These are phyloP conservation scores for Capreolus pygargus DNA, from an alignment of 2,113 vertebrate species.

Conservation along the genomic window DNA sequence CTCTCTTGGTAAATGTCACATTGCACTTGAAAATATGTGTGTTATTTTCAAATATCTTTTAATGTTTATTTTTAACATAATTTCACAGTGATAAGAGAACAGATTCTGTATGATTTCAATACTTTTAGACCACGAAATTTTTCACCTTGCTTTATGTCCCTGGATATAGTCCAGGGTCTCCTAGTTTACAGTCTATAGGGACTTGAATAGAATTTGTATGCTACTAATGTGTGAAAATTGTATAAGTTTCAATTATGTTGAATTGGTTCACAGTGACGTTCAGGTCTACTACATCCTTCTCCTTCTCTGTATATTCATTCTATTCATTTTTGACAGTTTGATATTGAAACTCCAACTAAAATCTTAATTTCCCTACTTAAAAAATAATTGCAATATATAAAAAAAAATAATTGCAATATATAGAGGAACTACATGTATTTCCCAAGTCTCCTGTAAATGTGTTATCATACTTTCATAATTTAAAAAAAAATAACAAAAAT, in stretches of 20 bases:
- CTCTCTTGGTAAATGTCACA: background rate
- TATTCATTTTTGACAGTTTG: too few species aligned
- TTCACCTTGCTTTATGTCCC: background rate
- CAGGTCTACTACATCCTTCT: too few species aligned
- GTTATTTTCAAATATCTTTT: background rate
- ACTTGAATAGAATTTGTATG: background rate
- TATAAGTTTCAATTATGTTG: background rate
- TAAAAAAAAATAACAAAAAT: too few species aligned
- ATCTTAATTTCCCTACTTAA: too few species aligned
- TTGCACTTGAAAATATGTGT: background rate
- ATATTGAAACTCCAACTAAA: too few species aligned
- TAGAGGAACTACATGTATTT: too few species aligned
- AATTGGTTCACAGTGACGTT: too few species aligned
- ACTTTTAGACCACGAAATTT: background rate
- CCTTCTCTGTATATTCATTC: too few species aligned
- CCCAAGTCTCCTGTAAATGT: too few species aligned
- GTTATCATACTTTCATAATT: too few species aligned
- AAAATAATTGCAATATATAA: too few species aligned
- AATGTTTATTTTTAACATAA: background rate
- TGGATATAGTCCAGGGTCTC: background rate
- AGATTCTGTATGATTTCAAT: background rate
- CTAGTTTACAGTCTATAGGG: background rate
- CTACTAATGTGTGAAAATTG: background rate
- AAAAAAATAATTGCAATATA: too few species aligned
- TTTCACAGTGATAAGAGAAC: background rate